Base-by-base conservation (phyloP, 1,140 invertebrate species). In the Myzus persicae region DNA sequence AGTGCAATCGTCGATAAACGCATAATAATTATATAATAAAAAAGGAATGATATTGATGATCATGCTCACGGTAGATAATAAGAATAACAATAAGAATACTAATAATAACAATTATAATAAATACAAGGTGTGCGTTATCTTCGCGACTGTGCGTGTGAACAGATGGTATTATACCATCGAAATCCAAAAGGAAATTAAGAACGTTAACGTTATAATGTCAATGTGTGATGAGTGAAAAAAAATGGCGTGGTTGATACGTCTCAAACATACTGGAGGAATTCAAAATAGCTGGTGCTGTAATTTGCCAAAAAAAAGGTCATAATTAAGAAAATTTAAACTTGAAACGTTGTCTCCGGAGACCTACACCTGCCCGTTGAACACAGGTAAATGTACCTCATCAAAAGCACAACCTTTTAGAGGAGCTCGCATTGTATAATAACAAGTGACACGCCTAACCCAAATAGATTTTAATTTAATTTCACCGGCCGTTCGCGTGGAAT, bases 391-490 rank as follows among this genome's bases (percentile, higher is more conserved):
- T n/a, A 46, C 31, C 9, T 46, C 14, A 46, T 46, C 31, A 46
- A 46, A 87, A 87, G 42, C 26, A 87, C 14, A 22, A 87, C 42
- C 42, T 85, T 46, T 87, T 8, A 22, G 38, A 84, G 42, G 26
- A n/a, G n/a, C 42, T 20, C 31, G 42, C 26, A 44, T 31, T 46
- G 40, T 44, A 44, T 1, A 31, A 46, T 7, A 87, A 87, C 84
- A n/a, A 87, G 9, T 31, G 31, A 87, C 26, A 87, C 14, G 14
- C 42, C 26, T n/a, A 46, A 46, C 26, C 42, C 31, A 46, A 87
- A 87, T 87, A 44, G 84, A 87, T 46, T 46, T 46, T 42, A 87
- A 87, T 87, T 87, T 44, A 42, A 84, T 84, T 84, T 84, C 38
- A 84, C 11, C 11, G 8, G 8, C 8, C 38, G 20, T 40, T 38